Evolutionary conservation across 2,113 vertebrate species (phyloP).

Genomic region (Plectropomus leopardus): DNA sequence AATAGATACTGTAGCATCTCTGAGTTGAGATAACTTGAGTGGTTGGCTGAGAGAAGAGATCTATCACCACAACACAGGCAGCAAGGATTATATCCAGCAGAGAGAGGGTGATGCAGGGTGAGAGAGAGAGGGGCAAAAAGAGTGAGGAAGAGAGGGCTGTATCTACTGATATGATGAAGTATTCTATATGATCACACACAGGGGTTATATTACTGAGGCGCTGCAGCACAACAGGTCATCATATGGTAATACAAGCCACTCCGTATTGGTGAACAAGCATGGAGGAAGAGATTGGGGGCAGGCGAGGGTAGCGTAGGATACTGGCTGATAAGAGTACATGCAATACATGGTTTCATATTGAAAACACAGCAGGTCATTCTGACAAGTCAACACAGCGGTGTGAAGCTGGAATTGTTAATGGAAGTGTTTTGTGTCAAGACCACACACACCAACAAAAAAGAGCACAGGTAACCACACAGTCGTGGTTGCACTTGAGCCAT

Average conservation of each 20-base stretch:
- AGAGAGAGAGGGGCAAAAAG: constrained; percentile 28
- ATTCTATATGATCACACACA: constrained; percentile 59
- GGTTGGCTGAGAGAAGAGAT: constrained; percentile 65
- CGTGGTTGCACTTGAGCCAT: background rate
- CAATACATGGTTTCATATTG: constrained; percentile 64
- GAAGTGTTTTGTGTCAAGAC: constrained; percentile 2
- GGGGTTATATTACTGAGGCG: constrained; percentile 56
- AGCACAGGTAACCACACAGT: background rate
- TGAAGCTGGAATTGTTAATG: constrained; percentile 30
- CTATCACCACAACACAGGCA: constrained; percentile 71
- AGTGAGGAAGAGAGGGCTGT: constrained; percentile 18
- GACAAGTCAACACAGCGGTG: constrained; percentile 20
- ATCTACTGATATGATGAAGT: constrained; percentile 60
- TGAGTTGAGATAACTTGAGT: constrained; percentile 66
- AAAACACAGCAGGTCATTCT: constrained; percentile 65
- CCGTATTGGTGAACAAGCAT: constrained; percentile 30
- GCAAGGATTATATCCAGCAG: constrained; percentile 73
- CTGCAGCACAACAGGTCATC: constrained; percentile 69
- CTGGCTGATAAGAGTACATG: constrained; percentile 68
- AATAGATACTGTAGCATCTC: constrained; percentile 56
- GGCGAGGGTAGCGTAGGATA: constrained; percentile 34
- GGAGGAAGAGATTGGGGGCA: constrained; percentile 58
- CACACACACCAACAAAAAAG: constrained; percentile 11
- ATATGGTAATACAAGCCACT: constrained; percentile 50
- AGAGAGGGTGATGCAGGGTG: constrained; percentile 21